phyloP scores from a whole-genome alignment of 2,797 vertebrate genomes.

The Typhlichthys eigenmanni region DNA sequence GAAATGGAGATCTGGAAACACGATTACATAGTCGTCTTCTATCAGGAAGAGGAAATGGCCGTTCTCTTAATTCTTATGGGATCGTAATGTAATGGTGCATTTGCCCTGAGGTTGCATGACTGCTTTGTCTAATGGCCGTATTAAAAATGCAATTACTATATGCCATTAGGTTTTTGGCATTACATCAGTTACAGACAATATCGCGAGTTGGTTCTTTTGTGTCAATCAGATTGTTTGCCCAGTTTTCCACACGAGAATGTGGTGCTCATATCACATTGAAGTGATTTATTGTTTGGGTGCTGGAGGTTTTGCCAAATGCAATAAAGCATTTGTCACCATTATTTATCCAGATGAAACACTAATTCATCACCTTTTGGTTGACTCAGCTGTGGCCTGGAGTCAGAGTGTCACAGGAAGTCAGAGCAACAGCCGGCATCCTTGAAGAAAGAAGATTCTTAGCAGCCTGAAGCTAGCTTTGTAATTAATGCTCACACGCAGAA shows the following conservation, averaged over 20 bases:
- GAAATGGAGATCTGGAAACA: conserved; percentile 62
- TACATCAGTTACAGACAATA: conserved; percentile 27
- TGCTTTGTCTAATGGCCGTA: conserved; percentile 42
- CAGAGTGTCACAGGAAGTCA: conserved; percentile 17
- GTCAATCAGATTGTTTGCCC: conserved; percentile 22
- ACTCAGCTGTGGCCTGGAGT: conserved; percentile 51
- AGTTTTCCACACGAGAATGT: conserved; percentile 3
- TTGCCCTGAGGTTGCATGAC: conserved; percentile 45
- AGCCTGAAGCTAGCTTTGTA: conserved; percentile 38
- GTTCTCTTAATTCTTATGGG: conserved; percentile 58
- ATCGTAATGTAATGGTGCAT: conserved; percentile 53
- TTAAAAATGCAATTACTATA: conserved; percentile 46
- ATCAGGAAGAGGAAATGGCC: conserved; percentile 66
- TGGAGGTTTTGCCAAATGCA: conserved; percentile 12
- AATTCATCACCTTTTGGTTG: conserved; percentile 70
- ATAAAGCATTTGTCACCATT: conserved; percentile 15
- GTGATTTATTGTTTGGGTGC: conserved; percentile 7
- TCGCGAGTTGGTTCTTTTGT: conserved; percentile 18
- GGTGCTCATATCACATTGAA: conserved; percentile 16
- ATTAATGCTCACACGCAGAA: conserved; percentile 25
- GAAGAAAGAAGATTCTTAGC: conserved; percentile 3
- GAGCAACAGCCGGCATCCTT: conserved; percentile 27
- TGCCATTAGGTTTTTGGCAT: conserved; percentile 35
- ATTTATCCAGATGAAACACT: conserved; percentile 30
- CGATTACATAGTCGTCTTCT: conserved; percentile 59